Conservation (phyloP, 2,888 invertebrate species). For the Suillia variegata region DNA sequence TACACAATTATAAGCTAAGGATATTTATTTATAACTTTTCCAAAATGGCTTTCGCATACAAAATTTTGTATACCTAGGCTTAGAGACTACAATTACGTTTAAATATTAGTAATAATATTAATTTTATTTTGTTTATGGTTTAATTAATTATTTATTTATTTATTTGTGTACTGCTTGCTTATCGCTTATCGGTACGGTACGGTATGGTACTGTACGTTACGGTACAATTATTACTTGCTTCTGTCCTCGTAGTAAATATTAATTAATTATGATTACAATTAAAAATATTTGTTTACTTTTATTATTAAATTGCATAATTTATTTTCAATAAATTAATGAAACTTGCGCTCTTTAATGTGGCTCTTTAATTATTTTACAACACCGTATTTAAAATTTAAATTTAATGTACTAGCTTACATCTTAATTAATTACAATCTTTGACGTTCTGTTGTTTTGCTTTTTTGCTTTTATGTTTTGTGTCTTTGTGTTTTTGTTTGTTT, state of each 20-base stretch:
- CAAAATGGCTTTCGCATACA: constrained; percentile 1
- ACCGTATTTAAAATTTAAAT: constrained; percentile 1
- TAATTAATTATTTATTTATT: neutral
- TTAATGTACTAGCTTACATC: constrained; percentile 2
- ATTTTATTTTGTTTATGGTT: no score
- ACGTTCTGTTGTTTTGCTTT: constrained; percentile 2
- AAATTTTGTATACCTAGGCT: neutral
- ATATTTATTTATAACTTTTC: neutral
- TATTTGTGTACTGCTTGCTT: neutral
- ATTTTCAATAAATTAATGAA: constrained; percentile 48
- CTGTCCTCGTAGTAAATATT: neutral
- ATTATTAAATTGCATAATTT: constrained; percentile 36
- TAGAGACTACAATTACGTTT: neutral
- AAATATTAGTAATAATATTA: no score
- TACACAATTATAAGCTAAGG: neutral
- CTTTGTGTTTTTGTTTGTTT: constrained; percentile 14
- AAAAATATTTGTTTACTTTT: constrained; percentile 31
- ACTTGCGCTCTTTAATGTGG: constrained; percentile 23
- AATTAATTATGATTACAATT: neutral
- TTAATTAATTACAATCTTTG: neutral
- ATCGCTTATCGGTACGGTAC: neutral
- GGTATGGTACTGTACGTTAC: no score
- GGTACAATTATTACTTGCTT: neutral
- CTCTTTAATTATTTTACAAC: neutral
- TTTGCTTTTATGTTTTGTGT: constrained; percentile 32